Conservation (phyloP, 2,888 invertebrate species). For the Silvanus unidentatus region DNA sequence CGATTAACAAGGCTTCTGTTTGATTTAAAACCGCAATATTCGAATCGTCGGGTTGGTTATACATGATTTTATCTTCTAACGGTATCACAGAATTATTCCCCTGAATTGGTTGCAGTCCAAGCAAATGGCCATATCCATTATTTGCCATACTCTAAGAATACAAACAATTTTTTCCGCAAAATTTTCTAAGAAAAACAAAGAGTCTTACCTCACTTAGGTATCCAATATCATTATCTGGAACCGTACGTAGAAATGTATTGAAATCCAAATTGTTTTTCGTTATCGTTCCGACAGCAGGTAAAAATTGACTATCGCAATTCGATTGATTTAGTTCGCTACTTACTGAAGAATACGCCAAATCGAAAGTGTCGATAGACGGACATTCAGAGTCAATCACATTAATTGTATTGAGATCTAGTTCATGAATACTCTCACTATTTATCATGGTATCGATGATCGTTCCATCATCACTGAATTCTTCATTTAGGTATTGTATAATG, state of each 20-base stretch:
- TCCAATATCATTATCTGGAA: slow-evolving; percentile 27
- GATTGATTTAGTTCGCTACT: slow-evolving; percentile 25
- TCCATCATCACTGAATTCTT: slow-evolving; percentile 12
- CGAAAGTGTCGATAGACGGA: slow-evolving; percentile 28
- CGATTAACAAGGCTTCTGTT: slow-evolving; percentile 42
- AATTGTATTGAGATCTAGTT: slow-evolving; percentile 17
- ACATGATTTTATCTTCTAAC: too few relatives aligned
- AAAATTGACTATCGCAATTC: slow-evolving; percentile 5
- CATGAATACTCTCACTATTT: neutral
- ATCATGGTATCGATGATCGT: slow-evolving; percentile 26
- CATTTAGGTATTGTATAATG: too few relatives aligned
- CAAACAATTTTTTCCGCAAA: too few relatives aligned
- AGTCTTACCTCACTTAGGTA: slow-evolving; percentile 22
- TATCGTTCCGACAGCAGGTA: slow-evolving; percentile 36
- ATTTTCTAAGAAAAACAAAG: too few relatives aligned
- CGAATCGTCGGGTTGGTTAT: too few relatives aligned
- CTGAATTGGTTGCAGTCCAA: slow-evolving; percentile 33
- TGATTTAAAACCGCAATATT: slow-evolving; percentile 33
- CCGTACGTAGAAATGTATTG: slow-evolving; percentile 34
- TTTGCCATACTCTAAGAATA: too few relatives aligned
- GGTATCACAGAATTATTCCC: too few relatives aligned
- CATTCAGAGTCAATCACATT: slow-evolving; percentile 36
- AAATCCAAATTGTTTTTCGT: slow-evolving; percentile 37
- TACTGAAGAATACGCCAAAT: slow-evolving; percentile 27
- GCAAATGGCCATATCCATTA: slow-evolving; percentile 37